Conservation (phyloP, 2,888 invertebrate genomes). For the Platynereis dumerilii region DNA sequence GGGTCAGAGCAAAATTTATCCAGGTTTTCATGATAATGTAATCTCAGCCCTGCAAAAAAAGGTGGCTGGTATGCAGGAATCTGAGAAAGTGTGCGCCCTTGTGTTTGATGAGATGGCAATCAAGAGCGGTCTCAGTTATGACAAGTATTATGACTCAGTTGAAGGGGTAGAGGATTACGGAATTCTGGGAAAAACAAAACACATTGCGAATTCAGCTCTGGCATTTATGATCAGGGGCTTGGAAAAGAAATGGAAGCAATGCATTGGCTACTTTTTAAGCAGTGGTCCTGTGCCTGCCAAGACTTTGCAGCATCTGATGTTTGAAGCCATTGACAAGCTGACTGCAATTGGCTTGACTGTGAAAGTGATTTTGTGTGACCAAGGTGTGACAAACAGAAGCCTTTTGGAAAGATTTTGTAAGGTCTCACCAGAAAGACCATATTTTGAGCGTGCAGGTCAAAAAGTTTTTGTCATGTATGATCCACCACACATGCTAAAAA, state of each 20-base stretch:
- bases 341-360: background rate
- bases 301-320: background rate
- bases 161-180: background rate
- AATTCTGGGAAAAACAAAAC: background rate
- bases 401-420: background rate
- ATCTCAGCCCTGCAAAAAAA: background rate
- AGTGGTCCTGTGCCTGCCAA: background rate
- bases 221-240: conserved; percentile 1
- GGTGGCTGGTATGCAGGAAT: background rate
- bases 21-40: background rate
- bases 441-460: too few relatives aligned
- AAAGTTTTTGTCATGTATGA: too few relatives aligned
- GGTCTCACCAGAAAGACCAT: too few relatives aligned
- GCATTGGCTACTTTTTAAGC: background rate
- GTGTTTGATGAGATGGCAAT: conserved; percentile 1
- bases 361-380: background rate
- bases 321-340: background rate
- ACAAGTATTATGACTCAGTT: background rate
- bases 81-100: background rate
- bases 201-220: background rate
- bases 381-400: background rate
- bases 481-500: too few relatives aligned
- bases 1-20: background rate
- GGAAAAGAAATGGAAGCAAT: background rate
- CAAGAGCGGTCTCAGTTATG: background rate